Evolutionary conservation across 2,113 vertebrate genomes (phyloP), one percentile per base, ranked within the genome.

Genomic region (Antennarius striatus): DNA sequence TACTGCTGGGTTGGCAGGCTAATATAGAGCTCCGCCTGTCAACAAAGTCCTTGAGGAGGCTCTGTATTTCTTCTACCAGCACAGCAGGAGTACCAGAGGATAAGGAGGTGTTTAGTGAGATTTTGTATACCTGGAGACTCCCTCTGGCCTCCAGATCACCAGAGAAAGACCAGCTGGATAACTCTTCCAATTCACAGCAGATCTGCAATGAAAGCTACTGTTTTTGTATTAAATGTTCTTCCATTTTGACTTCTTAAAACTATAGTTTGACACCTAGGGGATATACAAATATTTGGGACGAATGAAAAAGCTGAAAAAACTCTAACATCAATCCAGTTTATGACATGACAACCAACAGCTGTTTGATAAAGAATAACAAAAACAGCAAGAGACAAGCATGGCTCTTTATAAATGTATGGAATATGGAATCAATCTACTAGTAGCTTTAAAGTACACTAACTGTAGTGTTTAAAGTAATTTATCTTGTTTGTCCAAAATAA

Each of bases 111-210:
- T 83, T 81, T 17, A 78, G 43, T 9, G 85, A 79, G 43, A 85
- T 76, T 53, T 87, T 88, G 86, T 96, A 98, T 12, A 96, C 89
- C 64, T 95, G 92, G 53, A 97, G 86, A 70, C 91, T 94, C 51
- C 93, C 93, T 51, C 89, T 79, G 64, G 92, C 89, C 66, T 95
- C 93, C 66, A 95, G 75, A 71, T 94, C 77, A 42, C 93, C 63
- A 93, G 89, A 87, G 84, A 94, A 77, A 91, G 60, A 81, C 86
- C 85, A 94, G 71, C 83, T 95, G 65, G 92, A 94, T 68, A 91
- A 91, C 77, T 97, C 95, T 79, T 96, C 95, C 61, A 98, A 84
- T 77, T 96, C 94, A 47, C 94, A 94, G 85, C 95, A 97, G 22
- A 98, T 94, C 96, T 98, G 73, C 48, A 88, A 83, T 51, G 10